Evolutionary conservation across 2,888 invertebrate genomes (phyloP).

Genomic region (Osmoderma eremita): DNA sequence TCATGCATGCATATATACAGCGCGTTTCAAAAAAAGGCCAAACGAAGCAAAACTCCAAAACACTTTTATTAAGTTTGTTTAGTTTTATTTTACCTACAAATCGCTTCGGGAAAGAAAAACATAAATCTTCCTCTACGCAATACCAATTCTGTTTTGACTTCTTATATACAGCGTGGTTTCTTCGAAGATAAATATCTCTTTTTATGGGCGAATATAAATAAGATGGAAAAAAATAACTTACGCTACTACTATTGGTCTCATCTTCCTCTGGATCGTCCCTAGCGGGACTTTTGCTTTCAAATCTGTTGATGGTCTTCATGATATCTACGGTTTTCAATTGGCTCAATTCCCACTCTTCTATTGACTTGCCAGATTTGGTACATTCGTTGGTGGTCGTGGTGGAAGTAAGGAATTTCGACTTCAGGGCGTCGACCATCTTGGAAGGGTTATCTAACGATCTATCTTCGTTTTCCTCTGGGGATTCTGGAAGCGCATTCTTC

Average conservation of each 20-base stretch:
- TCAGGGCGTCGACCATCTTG: constrained; percentile 48
- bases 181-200: too few species aligned
- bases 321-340: constrained; percentile 57
- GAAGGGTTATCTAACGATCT: constrained; percentile 41
- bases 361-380: constrained; percentile 42
- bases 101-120: too few species aligned
- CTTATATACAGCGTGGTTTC: too few species aligned
- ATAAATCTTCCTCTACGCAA: too few species aligned
- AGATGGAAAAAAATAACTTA: constrained; percentile 21
- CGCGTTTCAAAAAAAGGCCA: too few species aligned
- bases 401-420: constrained; percentile 55
- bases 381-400: constrained; percentile 49
- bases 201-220: too few species aligned
- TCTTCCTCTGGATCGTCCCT: constrained; percentile 29
- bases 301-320: constrained; percentile 60
- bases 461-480: constrained; percentile 35
- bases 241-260: constrained; percentile 20
- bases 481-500: constrained; percentile 28
- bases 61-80: too few species aligned
- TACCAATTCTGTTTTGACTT: too few species aligned
- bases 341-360: constrained; percentile 49
- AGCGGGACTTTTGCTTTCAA: constrained; percentile 53
- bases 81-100: too few species aligned
- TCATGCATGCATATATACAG: too few species aligned
- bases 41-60: too few species aligned